Evolutionary conservation across 2,888 invertebrate genomes (phyloP), one percentile per base, ranked within the genome.

Genomic region (Eumerus sabulonum): DNA sequence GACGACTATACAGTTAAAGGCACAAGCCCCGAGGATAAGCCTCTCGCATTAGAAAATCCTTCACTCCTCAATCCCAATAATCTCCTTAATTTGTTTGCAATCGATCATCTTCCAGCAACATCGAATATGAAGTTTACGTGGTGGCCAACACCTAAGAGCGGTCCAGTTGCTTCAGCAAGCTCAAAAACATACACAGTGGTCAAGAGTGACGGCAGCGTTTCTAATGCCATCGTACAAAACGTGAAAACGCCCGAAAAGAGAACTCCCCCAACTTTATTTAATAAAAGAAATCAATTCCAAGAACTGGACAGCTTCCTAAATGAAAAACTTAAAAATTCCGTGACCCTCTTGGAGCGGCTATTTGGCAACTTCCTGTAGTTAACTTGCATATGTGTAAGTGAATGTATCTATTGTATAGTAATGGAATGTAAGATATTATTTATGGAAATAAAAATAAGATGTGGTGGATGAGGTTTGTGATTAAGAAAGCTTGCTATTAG

Each of bases 321-420:
- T 40, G 44, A 27, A 17, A 73, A 48, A 44, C 17, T 79, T 0
- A 63, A 73, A 36, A 42, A 73, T 12, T 79, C 77, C 1, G 50
- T 79, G 1, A 50, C 14, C 13, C 27, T 79, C 1, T 18, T 79
- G 5, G 59, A 60, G 38, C 57, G 44, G 63, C 48, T 73, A 12
- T 79, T 79, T 27, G 63, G 67, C 1, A 73, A 79, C 50, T 73
- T 79, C 27, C 27, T 27, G n/a, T n/a, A n/a, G n/a, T n/a, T n/a
- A n/a, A n/a, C n/a, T n/a, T n/a, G n/a, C 27, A 7, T 4, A 27
- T 27, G 27, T n/a, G n/a, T n/a, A 27, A 4, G 27, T 27, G 27
- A 2, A 7, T 7, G 27, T 27, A 27, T 27, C 7, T 27, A 27
- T n/a, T 27, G 27, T 27, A 27, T 27, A 7, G 2, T 27, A 4